Base-by-base conservation (phyloP, 2,888 invertebrate genomes). In the Pegoplata infirma region DNA sequence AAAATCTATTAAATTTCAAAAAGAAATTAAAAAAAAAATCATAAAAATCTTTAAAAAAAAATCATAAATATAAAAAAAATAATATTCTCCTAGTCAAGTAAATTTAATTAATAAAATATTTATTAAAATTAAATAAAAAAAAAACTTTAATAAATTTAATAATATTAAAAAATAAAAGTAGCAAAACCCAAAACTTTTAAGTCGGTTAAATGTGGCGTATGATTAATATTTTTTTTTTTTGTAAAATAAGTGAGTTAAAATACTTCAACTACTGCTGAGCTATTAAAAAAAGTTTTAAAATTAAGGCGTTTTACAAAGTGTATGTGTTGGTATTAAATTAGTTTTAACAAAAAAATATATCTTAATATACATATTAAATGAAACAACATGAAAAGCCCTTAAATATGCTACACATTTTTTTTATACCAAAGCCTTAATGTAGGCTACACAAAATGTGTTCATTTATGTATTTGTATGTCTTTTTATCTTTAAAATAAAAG, bases 281-380 rank as follows among this genome's bases (percentile, higher is more conserved):
- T n/a, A n/a, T n/a, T 28, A 28, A 28, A 1, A 28, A 28, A 28
- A 28, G 28, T 7, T 28, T 28, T 1, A n/a, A n/a, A 28, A 28
- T 28, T 36, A 36, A 36, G 36, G 36, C 12, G 36, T 36, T 12
- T 36, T 12, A n/a, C 25, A 63, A 49, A 36, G 36, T 63, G 63
- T 63, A 63, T 63, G 49, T 63, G 63, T 63, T 19, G 40, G 12
- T 36, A 10, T 19, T 2, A 36, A 12, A 5, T 25, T 25, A 25
- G 3, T 5, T 25, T 3, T 25, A 25, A 25, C 6, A 25, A 6
- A 25, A 14, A 5, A 25, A 25, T 25, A 28, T 53, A 12, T 3
- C 25, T n/a, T 21, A 17, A 51, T 23, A 12, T n/a, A 40, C 5
- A 40, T n/a, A n/a, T n/a, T 12, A 40, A 40, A 36, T n/a, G 0